Evolutionary conservation across 2,888 invertebrate genomes (phyloP).

Genomic region (Drosophila cognata): DNA sequence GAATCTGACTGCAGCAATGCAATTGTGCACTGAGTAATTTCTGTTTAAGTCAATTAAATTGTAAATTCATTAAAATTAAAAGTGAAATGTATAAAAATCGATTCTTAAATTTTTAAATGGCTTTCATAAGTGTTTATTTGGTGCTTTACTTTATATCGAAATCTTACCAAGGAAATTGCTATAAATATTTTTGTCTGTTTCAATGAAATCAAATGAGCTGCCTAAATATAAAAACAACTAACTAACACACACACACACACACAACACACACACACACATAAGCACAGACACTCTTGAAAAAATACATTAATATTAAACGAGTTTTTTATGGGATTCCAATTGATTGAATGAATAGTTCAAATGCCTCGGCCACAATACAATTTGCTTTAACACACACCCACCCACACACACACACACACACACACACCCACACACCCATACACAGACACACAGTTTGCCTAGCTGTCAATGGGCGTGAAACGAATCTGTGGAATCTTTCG

Average conservation of each 20-base stretch:
- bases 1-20: not conserved
- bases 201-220: constrained; percentile 25
- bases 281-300: constrained; percentile 31
- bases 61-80: not conserved
- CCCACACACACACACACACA: not conserved
- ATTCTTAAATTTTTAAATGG: not conserved
- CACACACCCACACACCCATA: not conserved
- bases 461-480: constrained; percentile 56
- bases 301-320: constrained; percentile 56
- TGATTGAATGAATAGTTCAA: constrained; percentile 61
- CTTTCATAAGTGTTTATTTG: not conserved
- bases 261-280: not conserved
- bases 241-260: not conserved
- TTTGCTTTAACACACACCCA: constrained; percentile 35
- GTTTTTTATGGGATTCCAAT: constrained; percentile 53
- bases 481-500: constrained; percentile 44
- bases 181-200: constrained; percentile 14
- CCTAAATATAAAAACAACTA: constrained; percentile 27
- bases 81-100: not conserved
- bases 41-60: not conserved
- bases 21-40: not conserved
- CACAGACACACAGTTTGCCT: constrained; percentile 7
- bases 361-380: constrained; percentile 37
- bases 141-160: no score
- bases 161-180: not conserved